These are phyloP conservation scores for Petaurus breviceps DNA, from an alignment of 2,113 vertebrate species.

Conservation along the genomic window DNA sequence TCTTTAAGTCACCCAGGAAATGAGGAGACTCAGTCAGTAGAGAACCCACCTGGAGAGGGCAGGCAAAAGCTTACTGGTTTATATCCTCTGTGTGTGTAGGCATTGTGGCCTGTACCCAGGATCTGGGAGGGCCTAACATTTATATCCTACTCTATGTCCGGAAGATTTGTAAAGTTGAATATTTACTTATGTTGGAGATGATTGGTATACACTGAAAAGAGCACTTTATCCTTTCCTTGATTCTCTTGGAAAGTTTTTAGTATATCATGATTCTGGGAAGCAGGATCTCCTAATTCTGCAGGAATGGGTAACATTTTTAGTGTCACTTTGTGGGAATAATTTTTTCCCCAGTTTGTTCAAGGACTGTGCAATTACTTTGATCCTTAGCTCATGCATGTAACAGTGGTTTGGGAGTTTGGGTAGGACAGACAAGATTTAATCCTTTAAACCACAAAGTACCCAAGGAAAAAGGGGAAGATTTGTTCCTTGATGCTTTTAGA, in stretches of 20 bases:
- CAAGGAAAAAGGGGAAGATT: conserved; percentile 72
- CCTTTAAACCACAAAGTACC: conserved; percentile 75
- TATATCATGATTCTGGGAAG: conserved; percentile 28
- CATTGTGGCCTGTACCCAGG: too few species aligned
- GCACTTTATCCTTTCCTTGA: conserved; percentile 21
- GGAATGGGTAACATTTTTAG: conserved; percentile 16
- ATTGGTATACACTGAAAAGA: background rate
- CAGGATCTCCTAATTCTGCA: conserved; percentile 52
- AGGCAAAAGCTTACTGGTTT: background rate
- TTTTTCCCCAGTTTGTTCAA: conserved; percentile 61
- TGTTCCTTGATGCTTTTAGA: conserved; percentile 74
- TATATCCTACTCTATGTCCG: background rate
- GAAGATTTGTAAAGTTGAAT: conserved; percentile 16
- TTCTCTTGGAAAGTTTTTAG: conserved; percentile 37
- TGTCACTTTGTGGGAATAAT: conserved; percentile 65
- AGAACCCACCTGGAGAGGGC: background rate
- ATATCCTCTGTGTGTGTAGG: too few species aligned
- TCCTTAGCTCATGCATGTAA: conserved; percentile 66
- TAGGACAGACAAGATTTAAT: conserved; percentile 68
- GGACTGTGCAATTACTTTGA: conserved; percentile 50
- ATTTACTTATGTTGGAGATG: background rate
- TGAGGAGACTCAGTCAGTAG: background rate
- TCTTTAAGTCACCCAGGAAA: background rate
- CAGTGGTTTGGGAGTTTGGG: conserved; percentile 58
- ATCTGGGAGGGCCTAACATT: background rate